Evolutionary conservation across 2,888 invertebrate genomes (phyloP).

Genomic region (Agriopis leucophaearia): DNA sequence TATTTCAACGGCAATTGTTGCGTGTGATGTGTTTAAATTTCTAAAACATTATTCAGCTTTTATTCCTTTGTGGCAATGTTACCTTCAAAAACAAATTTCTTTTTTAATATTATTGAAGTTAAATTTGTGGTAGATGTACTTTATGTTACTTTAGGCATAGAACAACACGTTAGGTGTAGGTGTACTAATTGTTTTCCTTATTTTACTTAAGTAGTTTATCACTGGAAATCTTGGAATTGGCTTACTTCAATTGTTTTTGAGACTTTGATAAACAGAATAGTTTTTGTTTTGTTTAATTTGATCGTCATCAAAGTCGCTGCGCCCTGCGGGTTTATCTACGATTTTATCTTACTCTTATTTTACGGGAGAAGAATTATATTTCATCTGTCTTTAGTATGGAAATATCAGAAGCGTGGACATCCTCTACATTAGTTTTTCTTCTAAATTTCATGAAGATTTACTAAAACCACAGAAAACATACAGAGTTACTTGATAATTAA

Average conservation of each 20-base stretch:
- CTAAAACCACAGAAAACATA: too few species aligned
- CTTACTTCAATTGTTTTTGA: constrained; percentile 27
- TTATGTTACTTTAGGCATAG: neutral
- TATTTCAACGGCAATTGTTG: constrained; percentile 49
- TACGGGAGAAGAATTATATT: too few species aligned
- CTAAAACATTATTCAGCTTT: constrained; percentile 34
- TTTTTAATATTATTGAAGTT: constrained; percentile 28
- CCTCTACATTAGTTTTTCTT: too few species aligned
- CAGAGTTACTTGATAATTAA: too few species aligned
- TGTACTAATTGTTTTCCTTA: constrained; percentile 30
- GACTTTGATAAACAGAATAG: constrained; percentile 1
- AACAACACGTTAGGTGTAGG: constrained; percentile 25
- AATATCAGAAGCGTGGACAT: too few species aligned
- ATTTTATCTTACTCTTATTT: neutral
- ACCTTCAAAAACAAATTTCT: constrained; percentile 11
- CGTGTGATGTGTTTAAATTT: constrained; percentile 39
- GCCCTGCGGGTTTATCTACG: neutral
- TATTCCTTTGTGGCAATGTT: constrained; percentile 24
- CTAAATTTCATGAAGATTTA: too few species aligned
- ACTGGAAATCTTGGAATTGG: constrained; percentile 22
- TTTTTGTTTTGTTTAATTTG: too few species aligned
- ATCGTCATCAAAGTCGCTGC: too few species aligned
- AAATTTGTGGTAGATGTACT: neutral
- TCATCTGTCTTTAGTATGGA: too few species aligned
- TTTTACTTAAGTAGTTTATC: constrained; percentile 21